A percentile compares a stretch with the other conserved stretches of the same genome.
phyloP scores from a whole-genome alignment of 2,797 vertebrate species.

The Botia kubotai region DNA sequence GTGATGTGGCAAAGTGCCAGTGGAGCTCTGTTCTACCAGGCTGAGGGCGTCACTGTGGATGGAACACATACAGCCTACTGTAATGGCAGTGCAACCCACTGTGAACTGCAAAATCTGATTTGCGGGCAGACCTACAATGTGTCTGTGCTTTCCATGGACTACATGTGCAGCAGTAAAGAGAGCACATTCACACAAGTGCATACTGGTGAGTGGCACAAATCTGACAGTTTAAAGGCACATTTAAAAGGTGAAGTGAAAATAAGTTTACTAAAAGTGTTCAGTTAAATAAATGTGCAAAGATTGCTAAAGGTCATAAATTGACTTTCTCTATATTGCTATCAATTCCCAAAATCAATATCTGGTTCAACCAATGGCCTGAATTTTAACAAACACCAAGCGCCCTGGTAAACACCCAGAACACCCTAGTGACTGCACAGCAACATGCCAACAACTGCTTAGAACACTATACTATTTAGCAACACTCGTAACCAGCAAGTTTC shows the following conservation, averaged over 20 bases:
- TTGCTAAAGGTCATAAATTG: too few relatives aligned
- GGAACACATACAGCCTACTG: constrained; percentile 63
- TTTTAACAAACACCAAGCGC: too few relatives aligned
- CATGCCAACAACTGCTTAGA: too few relatives aligned
- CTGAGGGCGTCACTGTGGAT: constrained; percentile 61
- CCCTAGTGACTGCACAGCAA: too few relatives aligned
- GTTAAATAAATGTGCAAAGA: too few relatives aligned
- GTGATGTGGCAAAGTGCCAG: constrained; percentile 77
- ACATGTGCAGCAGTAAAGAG: constrained; percentile 66
- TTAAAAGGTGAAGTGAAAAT: not conserved
- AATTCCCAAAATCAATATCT: too few relatives aligned
- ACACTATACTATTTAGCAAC: too few relatives aligned
- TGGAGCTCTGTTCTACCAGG: constrained; percentile 70
- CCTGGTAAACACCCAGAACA: too few relatives aligned
- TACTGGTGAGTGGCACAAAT: constrained; percentile 69
- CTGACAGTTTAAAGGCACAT: not conserved
- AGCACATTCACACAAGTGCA: constrained; percentile 60
- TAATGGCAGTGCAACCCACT: constrained; percentile 68
- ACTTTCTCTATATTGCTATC: too few relatives aligned
- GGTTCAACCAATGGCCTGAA: too few relatives aligned
- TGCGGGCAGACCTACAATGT: constrained; percentile 78
- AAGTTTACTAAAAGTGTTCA: too few relatives aligned
- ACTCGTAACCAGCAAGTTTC: too few relatives aligned
- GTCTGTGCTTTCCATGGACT: constrained; percentile 64
- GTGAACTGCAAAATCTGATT: constrained; percentile 66